Evolutionary conservation across 2,888 invertebrate species (phyloP), one percentile per base, ranked within the genome.

Genomic region (Agonum fuliginosum): DNA sequence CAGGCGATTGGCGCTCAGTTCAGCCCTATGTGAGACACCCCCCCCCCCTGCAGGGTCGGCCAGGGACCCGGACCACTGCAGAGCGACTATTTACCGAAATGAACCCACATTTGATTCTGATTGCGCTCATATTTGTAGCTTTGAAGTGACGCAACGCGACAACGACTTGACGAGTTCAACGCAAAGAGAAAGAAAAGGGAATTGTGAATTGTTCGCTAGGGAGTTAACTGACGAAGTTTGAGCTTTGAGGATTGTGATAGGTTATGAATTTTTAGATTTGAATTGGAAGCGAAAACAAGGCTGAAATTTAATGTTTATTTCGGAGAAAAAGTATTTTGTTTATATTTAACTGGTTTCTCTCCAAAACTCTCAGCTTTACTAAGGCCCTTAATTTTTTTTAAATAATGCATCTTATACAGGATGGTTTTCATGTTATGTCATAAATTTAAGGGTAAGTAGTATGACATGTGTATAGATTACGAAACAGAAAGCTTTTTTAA

Each of bases 81-180:
- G 79, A 81, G 80, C 81, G 84, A 83, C 84, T 85, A 84, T 84
- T 85, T 84, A 84, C 82, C 83, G 83, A 82, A 85, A 84, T 82
- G 84, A 83, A 82, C 83, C 84, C 83, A 85, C 84, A 84, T 85
- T 84, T 84, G 85, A 85, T 84, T 84, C 84, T 84, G 85, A 85
- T 85, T 85, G 85, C 82, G 83, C 82, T 83, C 83, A 83, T 83
- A 83, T 84, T 83, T 82, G 83, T 81, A 82, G 83, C 84, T 84
- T 77, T 84, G 83, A 84, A 84, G 84, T 83, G 83, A 83, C 83
- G 84, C 75, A 72, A 34, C 20, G 12, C 17, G 20, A n/a, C n/a
- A n/a, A n/a, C n/a, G 19, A 20, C 48, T 12, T 12, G n/a, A n/a
- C 48, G 20, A 20, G n/a, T 22, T n/a, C n/a, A 19, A 24, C 2